These are phyloP conservation scores for Manacus vitellinus DNA, from an alignment of 2,113 vertebrate genomes.

Conservation along the genomic window DNA sequence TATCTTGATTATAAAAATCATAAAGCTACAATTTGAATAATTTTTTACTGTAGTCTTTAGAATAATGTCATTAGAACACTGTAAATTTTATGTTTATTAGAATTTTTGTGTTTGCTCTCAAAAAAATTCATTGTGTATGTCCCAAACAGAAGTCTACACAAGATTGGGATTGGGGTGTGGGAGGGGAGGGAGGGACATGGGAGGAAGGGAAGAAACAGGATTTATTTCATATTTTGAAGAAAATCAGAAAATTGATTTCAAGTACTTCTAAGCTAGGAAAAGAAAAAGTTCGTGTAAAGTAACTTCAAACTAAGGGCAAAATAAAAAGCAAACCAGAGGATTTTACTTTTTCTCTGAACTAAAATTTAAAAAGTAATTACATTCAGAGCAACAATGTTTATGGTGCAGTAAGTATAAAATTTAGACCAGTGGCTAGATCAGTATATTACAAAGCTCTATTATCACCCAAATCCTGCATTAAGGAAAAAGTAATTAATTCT, in stretches of 20 bases:
- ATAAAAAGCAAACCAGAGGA: not conserved
- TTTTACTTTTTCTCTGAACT: not conserved
- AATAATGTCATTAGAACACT: not conserved
- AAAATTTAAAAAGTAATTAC: not conserved
- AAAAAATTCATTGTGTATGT: not conserved
- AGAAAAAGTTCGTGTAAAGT: not conserved
- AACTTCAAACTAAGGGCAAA: not conserved
- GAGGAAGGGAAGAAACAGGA: not conserved
- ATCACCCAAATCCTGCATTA: not conserved
- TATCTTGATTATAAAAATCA: not conserved
- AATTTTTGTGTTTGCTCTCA: not conserved
- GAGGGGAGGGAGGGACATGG: not conserved
- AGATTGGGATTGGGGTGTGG: not conserved
- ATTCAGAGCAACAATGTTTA: not conserved
- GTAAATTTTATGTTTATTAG: not conserved
- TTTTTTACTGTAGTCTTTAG: not conserved
- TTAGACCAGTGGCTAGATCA: not conserved
- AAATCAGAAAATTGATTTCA: not conserved
- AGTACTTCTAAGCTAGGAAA: not conserved
- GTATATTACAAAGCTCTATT: not conserved
- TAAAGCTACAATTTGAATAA: not conserved
- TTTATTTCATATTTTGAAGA: not conserved
- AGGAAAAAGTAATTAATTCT: not conserved
- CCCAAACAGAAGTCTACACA: not conserved
- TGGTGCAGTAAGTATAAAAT: not conserved